Percentiles rank a stretch among this genome's conserved stretches.
Conservation (phyloP, 2,113 vertebrate species). For the Miniopterus natalensis region DNA sequence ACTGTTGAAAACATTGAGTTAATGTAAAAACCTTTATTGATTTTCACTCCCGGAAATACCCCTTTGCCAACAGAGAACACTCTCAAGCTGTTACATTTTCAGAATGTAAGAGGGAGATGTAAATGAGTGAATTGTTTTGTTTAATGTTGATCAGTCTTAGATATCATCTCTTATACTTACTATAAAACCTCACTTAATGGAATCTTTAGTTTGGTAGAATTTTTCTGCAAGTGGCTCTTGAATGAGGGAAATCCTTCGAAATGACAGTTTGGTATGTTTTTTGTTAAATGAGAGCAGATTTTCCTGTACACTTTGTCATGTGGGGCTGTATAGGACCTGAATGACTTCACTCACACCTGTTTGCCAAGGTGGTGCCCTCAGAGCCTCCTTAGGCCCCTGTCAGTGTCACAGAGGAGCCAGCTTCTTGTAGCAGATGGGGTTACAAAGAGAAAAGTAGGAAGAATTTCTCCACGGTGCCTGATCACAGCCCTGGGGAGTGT, state of each 20-base stretch:
- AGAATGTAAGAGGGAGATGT: conserved; percentile 44
- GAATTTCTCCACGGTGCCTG: not conserved
- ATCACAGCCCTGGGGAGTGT: not conserved
- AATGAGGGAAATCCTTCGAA: not conserved
- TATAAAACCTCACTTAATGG: not conserved
- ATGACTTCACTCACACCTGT: not conserved
- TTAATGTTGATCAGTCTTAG: conserved; percentile 64
- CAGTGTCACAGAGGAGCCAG: not conserved
- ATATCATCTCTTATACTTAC: not conserved
- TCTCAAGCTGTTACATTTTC: conserved; percentile 22
- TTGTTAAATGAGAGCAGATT: not conserved
- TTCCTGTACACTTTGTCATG: not conserved
- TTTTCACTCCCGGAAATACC: not conserved
- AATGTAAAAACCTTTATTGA: not conserved
- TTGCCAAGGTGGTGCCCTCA: not conserved
- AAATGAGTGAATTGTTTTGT: conserved; percentile 28
- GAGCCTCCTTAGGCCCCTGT: not conserved
- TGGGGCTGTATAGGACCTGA: not conserved
- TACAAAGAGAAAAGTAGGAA: not conserved
- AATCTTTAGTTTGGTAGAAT: not conserved
- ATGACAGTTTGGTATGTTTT: not conserved
- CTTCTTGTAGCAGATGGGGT: not conserved
- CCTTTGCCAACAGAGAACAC: not conserved
- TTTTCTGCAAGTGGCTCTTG: conserved; percentile 41
- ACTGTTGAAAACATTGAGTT: not conserved